Evolutionary conservation across 2,888 invertebrate genomes (phyloP).

Genomic region (Callimorpha dominula): DNA sequence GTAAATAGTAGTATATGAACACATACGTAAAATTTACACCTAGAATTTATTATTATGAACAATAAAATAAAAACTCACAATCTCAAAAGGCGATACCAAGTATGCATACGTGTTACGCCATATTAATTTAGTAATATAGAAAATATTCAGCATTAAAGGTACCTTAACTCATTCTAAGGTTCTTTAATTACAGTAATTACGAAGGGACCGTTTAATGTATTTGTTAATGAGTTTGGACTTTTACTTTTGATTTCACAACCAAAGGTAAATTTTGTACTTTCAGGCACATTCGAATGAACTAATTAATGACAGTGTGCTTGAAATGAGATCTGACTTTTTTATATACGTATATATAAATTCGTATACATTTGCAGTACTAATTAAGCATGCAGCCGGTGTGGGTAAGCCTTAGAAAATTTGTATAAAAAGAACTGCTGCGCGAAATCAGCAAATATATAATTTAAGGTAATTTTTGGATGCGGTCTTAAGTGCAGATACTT

Average conservation of each 20-base stretch:
- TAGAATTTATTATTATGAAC: no score
- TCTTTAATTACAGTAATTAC: constrained; percentile 22
- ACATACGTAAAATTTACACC: no score
- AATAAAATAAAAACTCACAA: no score
- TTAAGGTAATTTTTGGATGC: not conserved
- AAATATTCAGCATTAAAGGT: constrained; percentile 11
- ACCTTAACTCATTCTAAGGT: constrained; percentile 7
- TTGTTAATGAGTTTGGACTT: constrained; percentile 24
- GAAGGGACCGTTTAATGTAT: constrained; percentile 16
- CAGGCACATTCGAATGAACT: not conserved
- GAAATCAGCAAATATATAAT: not conserved
- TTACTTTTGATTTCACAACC: constrained; percentile 4
- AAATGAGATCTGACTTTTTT: not conserved
- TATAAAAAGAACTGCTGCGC: not conserved
- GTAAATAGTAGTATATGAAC: no score
- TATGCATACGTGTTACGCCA: not conserved
- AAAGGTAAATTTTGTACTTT: constrained; percentile 13
- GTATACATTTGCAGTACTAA: not conserved
- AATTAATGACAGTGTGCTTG: constrained; percentile 1
- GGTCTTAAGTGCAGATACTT: not conserved
- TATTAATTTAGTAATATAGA: not conserved
- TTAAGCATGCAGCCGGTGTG: not conserved
- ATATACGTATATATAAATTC: not conserved
- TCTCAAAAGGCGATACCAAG: no score
- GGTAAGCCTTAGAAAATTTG: not conserved